Percentiles rank a stretch among this genome's conserved stretches.
Evolutionary conservation across 1,140 invertebrate genomes (phyloP).

Genomic region (Andricus grossulariae): DNA sequence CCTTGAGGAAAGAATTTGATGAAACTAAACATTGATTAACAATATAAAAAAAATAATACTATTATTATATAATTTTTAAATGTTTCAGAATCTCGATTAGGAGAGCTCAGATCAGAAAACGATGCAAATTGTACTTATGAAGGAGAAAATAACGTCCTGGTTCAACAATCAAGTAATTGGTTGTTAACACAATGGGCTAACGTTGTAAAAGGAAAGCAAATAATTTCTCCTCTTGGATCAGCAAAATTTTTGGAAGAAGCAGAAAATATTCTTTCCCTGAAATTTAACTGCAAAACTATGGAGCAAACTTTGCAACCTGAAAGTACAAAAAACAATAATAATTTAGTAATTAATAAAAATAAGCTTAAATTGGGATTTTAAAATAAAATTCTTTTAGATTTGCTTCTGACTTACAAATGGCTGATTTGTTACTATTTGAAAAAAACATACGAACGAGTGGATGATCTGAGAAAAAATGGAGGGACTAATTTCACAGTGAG

Average conservation of each 20-base stretch:
- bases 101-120: constrained; percentile 85
- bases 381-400: constrained; percentile 74
- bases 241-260: constrained; percentile 79
- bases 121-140: constrained; percentile 97
- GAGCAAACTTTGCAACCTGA: constrained; percentile 72
- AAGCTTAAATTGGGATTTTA: too few relatives aligned
- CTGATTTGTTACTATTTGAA: constrained; percentile 87
- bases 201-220: constrained; percentile 68
- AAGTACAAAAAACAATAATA: constrained; percentile 75
- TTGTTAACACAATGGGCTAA: constrained; percentile 82
- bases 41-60: neutral
- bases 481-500: constrained; percentile 83
- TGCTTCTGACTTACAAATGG: constrained; percentile 88
- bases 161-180: constrained; percentile 96
- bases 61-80: neutral
- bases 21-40: neutral
- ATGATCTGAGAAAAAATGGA: constrained; percentile 75
- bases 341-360: constrained; percentile 56
- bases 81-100: constrained; percentile 37
- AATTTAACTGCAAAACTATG: constrained; percentile 73
- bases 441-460: constrained; percentile 81
- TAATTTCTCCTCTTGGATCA: constrained; percentile 80
- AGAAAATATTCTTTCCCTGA: constrained; percentile 73
- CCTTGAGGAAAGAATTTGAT: too few relatives aligned
- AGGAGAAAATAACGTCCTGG: constrained; percentile 96